Percentiles rank a stretch among this genome's conserved stretches.
These are phyloP conservation scores for Caenorhabditis sinica DNA, from an alignment of 2,888 invertebrate species.

Conservation along the genomic window DNA sequence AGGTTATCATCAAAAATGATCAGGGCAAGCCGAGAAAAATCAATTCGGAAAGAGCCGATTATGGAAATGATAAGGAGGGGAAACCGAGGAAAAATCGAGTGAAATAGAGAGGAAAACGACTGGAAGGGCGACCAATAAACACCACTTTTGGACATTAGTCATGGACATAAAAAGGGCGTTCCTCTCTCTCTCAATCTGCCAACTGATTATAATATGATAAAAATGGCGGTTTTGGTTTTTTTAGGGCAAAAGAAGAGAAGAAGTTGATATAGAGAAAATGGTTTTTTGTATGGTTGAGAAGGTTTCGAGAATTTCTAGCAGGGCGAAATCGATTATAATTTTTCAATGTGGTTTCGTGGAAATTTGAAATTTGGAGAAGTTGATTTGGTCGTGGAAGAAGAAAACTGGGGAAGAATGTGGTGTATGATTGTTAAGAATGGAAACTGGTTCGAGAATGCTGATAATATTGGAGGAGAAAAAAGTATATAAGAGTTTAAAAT, in stretches of 20 bases:
- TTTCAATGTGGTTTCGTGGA: background rate
- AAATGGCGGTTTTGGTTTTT: background rate
- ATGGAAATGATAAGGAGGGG: slow-evolving; percentile 26
- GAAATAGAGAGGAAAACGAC: background rate
- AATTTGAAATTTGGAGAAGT: background rate
- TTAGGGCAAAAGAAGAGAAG: background rate
- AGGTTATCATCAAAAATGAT: slow-evolving; percentile 10
- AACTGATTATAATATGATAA: slow-evolving; percentile 20
- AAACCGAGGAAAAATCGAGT: background rate
- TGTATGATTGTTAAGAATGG: no score
- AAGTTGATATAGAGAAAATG: no score
- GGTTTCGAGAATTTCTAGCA: background rate
- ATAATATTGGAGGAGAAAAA: no score
- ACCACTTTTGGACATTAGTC: slow-evolving; percentile 30
- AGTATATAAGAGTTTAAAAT: background rate
- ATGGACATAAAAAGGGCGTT: slow-evolving; percentile 49
- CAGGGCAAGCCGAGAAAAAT: background rate
- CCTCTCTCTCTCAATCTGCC: slow-evolving; percentile 1
- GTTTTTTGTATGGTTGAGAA: no score
- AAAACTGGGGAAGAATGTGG: no score
- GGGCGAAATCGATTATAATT: background rate
- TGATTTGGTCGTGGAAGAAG: no score
- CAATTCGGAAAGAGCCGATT: slow-evolving; percentile 31
- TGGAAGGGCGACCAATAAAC: slow-evolving; percentile 11
- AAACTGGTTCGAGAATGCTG: no score